phyloP scores from a whole-genome alignment of 2,797 vertebrate species.

The Coregonus sp. region DNA sequence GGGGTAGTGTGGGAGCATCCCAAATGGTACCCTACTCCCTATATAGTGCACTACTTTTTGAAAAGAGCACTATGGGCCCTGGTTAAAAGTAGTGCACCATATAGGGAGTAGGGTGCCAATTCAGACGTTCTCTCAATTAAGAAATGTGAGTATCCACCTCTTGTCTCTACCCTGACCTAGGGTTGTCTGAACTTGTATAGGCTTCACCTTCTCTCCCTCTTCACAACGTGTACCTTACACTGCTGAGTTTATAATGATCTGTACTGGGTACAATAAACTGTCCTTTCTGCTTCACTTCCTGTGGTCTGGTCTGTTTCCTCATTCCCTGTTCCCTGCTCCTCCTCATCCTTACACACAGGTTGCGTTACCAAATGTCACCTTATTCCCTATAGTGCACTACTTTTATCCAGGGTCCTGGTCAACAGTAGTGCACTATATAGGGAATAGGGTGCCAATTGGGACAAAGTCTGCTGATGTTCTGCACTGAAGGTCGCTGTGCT shows the following conservation, averaged over 20 bases:
- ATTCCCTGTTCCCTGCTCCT: background rate
- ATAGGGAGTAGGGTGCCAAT: constrained; percentile 17
- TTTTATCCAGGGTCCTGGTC: background rate
- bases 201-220: constrained; percentile 55
- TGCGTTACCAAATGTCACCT: background rate
- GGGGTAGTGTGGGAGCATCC: constrained; percentile 29
- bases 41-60: background rate
- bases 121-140: constrained; percentile 20
- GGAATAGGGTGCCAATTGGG: background rate
- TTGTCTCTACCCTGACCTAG: constrained; percentile 32
- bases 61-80: background rate
- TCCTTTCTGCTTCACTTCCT: constrained; percentile 76
- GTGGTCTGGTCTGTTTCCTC: constrained; percentile 56
- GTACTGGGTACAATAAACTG: constrained; percentile 98
- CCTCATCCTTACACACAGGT: constrained; percentile 12
- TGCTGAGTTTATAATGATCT: constrained; percentile 91
- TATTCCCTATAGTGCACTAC: background rate
- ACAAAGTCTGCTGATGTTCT: constrained; percentile 50
- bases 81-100: background rate
- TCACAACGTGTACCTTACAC: constrained; percentile 80
- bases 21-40: background rate
- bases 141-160: constrained; percentile 12
- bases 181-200: constrained; percentile 72
- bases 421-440: background rate
- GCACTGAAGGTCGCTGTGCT: constrained; percentile 42